phyloP scores from a whole-genome alignment of 2,113 vertebrate species.

The Panurus biarmicus region DNA sequence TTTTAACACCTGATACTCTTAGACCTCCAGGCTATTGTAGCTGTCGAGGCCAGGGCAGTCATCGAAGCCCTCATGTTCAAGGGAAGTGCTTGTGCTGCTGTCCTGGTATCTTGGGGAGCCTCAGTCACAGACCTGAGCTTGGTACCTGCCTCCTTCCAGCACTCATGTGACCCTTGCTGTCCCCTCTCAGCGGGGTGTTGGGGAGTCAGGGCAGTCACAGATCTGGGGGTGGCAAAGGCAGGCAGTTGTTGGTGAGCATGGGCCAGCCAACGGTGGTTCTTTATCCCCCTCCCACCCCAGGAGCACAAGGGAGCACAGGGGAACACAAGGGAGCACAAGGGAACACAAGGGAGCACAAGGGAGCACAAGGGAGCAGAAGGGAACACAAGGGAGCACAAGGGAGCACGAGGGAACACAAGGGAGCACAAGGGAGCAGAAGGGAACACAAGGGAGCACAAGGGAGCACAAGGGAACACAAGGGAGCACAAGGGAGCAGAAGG shows the following conservation, averaged over 20 bases:
- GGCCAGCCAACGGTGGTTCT: neutral
- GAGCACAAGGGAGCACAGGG: neutral
- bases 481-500: neutral
- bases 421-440: too few species aligned
- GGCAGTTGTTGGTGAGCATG: rapidly evolving
- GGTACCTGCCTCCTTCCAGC: neutral
- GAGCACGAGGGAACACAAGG: neutral
- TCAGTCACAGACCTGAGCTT: rapidly evolving
- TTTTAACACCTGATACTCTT: neutral
- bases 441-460: too few species aligned
- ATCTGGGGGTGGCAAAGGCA: neutral
- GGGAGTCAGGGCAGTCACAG: rapidly evolving
- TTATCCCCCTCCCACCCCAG: rapidly evolving
- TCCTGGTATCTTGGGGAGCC: neutral
- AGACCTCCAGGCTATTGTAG: neutral
- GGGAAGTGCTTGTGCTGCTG: rapidly evolving
- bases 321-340: neutral
- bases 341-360: neutral
- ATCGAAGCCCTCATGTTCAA: rapidly evolving
- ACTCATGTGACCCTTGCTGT: rapidly evolving
- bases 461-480: neutral
- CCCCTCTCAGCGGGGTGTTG: neutral
- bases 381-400: neutral
- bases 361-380: too few species aligned
- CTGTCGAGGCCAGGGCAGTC: neutral